Base-by-base conservation (phyloP, 2,113 vertebrate genomes). In the Myotis davidii region DNA sequence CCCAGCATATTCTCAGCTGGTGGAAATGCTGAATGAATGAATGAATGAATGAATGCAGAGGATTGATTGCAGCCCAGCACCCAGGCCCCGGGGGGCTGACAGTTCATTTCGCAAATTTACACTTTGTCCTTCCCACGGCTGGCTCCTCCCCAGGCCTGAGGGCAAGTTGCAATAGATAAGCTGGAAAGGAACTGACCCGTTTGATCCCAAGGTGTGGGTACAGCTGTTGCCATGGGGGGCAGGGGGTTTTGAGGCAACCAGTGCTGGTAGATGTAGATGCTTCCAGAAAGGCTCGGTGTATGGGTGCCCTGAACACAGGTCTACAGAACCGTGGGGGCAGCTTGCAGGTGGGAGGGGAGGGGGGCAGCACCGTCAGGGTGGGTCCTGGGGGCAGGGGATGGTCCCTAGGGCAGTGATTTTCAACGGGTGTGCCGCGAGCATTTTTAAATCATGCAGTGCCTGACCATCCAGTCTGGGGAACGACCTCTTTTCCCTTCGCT, bases 301-400 rank as follows among this genome's bases (percentile, higher is more conserved):
- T 21, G 29, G 39, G 25, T 21, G 21, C 8, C 61, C 17, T 50
- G 16, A 7, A 9, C 1, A 12, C 32, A 18, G 4, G 50, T 37
- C 18, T 23, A 10, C 0, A n/a, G 88, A n/a, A 3, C 2, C 1
- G 0, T 1, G 9, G 5, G 37, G 17, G 18, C 70, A n/a, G 32
- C 1, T 0, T 17, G 27, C 12, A 5, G 20, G 21, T 13, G 32
- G 42, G 3, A 8, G 42, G 54, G 6, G 13, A 0, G 2, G n/a
- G 17, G 13, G 9, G 4, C 9, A 20, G 0, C 1, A 29, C 11
- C 18, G 7, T 9, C 1, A 17, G 64, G 29, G 20, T 25, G 3
- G 72, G 67, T 5, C 39, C 2, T 0, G 6, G 37, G 37, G 37
- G 0, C 12, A 45, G n/a, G 7, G 32, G 11, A 23, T 6, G 3